A percentile compares a stretch with the other conserved stretches of the same genome.
Conservation (phyloP, 2,888 invertebrate genomes). For the Drosophila algonquin region DNA sequence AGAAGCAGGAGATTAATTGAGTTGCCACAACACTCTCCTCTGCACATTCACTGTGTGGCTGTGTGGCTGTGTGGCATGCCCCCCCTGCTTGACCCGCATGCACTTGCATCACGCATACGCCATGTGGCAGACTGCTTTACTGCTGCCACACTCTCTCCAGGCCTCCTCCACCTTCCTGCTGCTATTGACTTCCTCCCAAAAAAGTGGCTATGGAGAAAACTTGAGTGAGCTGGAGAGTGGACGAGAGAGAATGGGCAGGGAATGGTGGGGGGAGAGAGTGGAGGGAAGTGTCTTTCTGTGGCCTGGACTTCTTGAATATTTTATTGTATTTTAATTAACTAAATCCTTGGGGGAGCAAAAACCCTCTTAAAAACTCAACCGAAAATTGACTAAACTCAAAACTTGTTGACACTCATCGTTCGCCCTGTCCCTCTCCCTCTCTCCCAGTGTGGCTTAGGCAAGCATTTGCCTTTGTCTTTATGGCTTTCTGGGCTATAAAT, state of each 20-base stretch:
- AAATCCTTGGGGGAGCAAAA: slow-evolving; percentile 22
- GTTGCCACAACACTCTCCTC: slow-evolving; percentile 36
- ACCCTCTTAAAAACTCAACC: slow-evolving; percentile 27
- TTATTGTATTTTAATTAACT: slow-evolving; percentile 77
- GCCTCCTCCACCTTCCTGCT: not conserved
- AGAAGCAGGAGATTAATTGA: slow-evolving; percentile 58
- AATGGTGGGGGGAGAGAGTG: too few relatives aligned
- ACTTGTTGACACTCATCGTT: slow-evolving; percentile 34
- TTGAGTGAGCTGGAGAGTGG: slow-evolving; percentile 11
- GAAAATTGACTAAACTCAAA: slow-evolving; percentile 2
- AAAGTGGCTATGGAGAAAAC: slow-evolving; percentile 27
- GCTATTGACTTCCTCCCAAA: slow-evolving; percentile 28
- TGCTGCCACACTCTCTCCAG: not conserved
- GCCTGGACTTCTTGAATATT: slow-evolving; percentile 66
- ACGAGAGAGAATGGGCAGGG: slow-evolving; percentile 7
- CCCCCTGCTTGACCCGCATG: slow-evolving; percentile 4
- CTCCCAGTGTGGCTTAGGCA: not conserved
- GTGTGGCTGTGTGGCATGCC: not conserved
- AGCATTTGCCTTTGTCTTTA: slow-evolving; percentile 40
- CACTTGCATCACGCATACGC: slow-evolving; percentile 38
- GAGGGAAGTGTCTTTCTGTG: not conserved
- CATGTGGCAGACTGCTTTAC: slow-evolving; percentile 24
- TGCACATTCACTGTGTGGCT: not conserved
- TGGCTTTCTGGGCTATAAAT: slow-evolving; percentile 60
- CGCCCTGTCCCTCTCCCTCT: not conserved